Percentiles rank a stretch among this genome's conserved stretches.
Evolutionary conservation across 2,888 invertebrate species (phyloP).

Genomic region (Aporophyla nigra): DNA sequence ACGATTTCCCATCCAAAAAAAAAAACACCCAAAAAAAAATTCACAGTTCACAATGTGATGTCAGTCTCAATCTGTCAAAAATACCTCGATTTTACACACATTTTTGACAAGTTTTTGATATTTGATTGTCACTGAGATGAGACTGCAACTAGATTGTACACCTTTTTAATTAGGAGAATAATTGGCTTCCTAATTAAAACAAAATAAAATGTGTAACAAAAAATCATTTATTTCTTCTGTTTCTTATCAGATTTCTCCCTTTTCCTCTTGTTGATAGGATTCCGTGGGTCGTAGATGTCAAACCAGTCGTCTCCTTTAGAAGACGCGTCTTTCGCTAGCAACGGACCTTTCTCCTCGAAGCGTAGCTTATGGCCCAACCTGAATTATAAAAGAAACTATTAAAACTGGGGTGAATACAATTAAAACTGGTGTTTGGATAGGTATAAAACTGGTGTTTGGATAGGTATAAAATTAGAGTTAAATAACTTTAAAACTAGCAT

Average conservation of each 20-base stretch:
- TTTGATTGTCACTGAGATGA: too few relatives aligned
- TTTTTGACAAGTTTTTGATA: too few relatives aligned
- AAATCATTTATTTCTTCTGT: slow-evolving; percentile 76
- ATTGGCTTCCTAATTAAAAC: slow-evolving; percentile 3
- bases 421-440: not conserved
- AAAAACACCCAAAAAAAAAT: too few relatives aligned
- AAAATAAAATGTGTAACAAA: not conserved
- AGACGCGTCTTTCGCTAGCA: slow-evolving; percentile 97
- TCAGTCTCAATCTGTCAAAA: too few relatives aligned
- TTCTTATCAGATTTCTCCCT: slow-evolving; percentile 91
- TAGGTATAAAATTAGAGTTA: not conserved
- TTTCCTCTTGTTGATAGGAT: slow-evolving; percentile 97
- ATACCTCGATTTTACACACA: too few relatives aligned
- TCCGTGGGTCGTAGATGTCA: slow-evolving; percentile 98
- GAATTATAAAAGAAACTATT: slow-evolving; percentile 47
- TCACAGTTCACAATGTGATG: too few relatives aligned
- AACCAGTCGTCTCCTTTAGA: slow-evolving; percentile 98
- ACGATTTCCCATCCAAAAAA: too few relatives aligned
- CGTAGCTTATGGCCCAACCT: slow-evolving; percentile 93
- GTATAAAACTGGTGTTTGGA: not conserved
- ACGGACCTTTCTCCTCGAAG: slow-evolving; percentile 93
- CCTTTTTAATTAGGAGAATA: too few relatives aligned
- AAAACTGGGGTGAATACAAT: not conserved
- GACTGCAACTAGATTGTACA: too few relatives aligned
- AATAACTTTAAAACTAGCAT: not conserved